These are phyloP conservation scores for Mixornis gularis DNA, from an alignment of 2,113 vertebrate species.

Conservation along the genomic window DNA sequence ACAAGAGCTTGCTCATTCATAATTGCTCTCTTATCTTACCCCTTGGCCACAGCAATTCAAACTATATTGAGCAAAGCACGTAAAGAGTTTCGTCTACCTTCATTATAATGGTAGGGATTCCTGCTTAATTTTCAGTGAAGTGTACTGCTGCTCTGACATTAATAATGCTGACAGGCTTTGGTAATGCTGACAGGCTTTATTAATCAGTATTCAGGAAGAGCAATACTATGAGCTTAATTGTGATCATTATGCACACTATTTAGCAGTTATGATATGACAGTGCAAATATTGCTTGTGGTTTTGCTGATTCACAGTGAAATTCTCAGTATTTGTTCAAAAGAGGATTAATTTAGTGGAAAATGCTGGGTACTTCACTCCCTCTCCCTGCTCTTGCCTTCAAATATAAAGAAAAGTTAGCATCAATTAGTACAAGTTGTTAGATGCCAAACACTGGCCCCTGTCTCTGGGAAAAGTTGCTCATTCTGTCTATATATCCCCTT, in stretches of 20 bases:
- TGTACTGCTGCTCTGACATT: not conserved
- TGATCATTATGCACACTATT: not conserved
- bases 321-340: slow-evolving; percentile 24
- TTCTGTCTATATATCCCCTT: not conserved
- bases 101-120: not conserved
- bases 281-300: not conserved
- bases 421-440: not conserved
- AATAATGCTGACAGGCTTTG: not conserved
- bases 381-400: not conserved
- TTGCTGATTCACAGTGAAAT: slow-evolving; percentile 28
- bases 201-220: not conserved
- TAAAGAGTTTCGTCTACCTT: slow-evolving; percentile 32
- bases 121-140: slow-evolving; percentile 17
- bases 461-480: not conserved
- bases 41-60: slow-evolving; percentile 10
- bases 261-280: slow-evolving; percentile 19
- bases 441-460: not conserved
- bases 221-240: slow-evolving; percentile 6
- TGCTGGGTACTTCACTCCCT: not conserved
- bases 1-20: slow-evolving; percentile 39
- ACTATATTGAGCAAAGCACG: slow-evolving; percentile 36
- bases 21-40: slow-evolving; percentile 47
- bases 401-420: not conserved
- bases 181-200: not conserved
- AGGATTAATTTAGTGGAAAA: not conserved